phyloP scores from a whole-genome alignment of 2,888 invertebrate genomes.

The Coelinius sp. region DNA sequence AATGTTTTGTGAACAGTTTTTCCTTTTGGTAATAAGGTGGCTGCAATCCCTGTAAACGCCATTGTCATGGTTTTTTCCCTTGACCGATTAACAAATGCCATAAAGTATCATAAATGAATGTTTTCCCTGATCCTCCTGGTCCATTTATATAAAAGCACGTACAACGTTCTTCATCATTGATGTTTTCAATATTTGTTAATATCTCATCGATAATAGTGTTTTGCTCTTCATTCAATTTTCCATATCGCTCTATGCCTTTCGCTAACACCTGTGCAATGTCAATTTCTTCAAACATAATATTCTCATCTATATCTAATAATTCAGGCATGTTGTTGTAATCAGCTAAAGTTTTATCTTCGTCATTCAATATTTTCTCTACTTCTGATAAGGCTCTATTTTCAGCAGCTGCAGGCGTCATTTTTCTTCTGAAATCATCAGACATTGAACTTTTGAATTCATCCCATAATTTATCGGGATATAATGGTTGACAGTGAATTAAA shows the following conservation, averaged over 20 bases:
- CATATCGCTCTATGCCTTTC: not conserved
- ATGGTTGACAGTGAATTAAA: constrained; percentile 46
- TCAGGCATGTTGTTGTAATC: constrained; percentile 5
- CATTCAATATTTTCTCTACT: not conserved
- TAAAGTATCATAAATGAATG: constrained; percentile 21
- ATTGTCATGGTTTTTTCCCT: constrained; percentile 16
- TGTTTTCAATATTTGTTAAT: not conserved
- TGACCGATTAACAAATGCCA: constrained; percentile 36
- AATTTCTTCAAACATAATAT: not conserved
- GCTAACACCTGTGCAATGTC: not conserved
- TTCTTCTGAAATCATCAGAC: constrained; percentile 17
- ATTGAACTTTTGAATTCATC: constrained; percentile 24
- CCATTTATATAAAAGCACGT: too few relatives aligned
- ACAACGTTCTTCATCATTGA: too few relatives aligned
- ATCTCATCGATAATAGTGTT: constrained; percentile 25
- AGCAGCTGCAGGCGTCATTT: not conserved
- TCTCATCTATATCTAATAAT: not conserved
- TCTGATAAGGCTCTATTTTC: not conserved
- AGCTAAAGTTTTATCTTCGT: not conserved
- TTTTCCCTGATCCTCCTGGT: too few relatives aligned
- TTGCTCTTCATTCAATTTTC: constrained; percentile 34
- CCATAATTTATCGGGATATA: constrained; percentile 47
- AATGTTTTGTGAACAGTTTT: not conserved
- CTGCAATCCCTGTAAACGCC: constrained; percentile 55
- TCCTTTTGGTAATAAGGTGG: not conserved